These are phyloP conservation scores for Lithophane ornitopus DNA, from an alignment of 2,888 invertebrate species.

Conservation along the genomic window DNA sequence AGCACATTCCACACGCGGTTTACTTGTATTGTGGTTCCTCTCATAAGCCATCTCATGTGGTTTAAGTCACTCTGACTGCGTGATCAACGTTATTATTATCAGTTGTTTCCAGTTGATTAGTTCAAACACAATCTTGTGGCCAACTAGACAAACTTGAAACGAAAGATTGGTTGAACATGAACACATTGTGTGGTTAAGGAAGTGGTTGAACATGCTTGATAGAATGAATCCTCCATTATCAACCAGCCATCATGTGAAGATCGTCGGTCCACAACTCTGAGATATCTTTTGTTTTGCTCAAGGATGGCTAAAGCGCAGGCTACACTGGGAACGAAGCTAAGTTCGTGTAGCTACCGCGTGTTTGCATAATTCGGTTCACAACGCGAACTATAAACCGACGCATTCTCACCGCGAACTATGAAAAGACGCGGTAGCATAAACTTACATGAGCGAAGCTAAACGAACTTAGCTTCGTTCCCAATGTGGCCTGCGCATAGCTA, in stretches of 20 bases:
- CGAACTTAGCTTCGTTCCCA: too few relatives aligned
- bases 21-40: background rate
- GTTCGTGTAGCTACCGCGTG: too few relatives aligned
- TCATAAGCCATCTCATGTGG: background rate
- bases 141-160: background rate
- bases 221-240: background rate
- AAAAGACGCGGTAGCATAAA: too few relatives aligned
- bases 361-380: too few relatives aligned
- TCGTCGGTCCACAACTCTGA: background rate
- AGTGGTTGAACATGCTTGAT: background rate
- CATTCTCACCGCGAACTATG: too few relatives aligned
- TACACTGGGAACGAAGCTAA: too few relatives aligned
- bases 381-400: too few relatives aligned
- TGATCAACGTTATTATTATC: background rate
- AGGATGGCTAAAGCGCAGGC: too few relatives aligned
- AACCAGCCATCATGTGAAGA: background rate
- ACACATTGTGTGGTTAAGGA: background rate
- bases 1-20: background rate
- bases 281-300: background rate
- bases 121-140: background rate
- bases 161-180: background rate
- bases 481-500: too few relatives aligned
- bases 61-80: background rate
- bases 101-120: background rate
- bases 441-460: too few relatives aligned